phyloP scores from a whole-genome alignment of 2,888 invertebrate genomes.

The Diabrotica balteata region DNA sequence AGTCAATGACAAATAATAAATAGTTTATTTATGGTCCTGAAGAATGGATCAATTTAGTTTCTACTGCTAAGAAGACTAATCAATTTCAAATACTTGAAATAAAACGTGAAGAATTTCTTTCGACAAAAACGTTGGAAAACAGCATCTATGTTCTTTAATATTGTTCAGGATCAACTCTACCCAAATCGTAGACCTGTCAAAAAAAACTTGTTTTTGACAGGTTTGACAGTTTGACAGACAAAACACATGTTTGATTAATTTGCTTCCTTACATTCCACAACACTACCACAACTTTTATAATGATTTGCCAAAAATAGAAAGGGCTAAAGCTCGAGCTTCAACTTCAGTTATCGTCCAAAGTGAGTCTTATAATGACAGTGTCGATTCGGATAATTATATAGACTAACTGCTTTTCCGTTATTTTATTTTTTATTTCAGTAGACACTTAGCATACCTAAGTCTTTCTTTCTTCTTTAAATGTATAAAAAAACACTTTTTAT shows the following conservation, averaged over 20 bases:
- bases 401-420: too few species aligned
- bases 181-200: slow-evolving; percentile 8
- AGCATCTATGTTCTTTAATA: not conserved
- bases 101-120: not conserved
- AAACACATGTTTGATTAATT: slow-evolving; percentile 21
- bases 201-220: too few species aligned
- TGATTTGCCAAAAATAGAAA: not conserved
- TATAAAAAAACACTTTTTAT: too few species aligned
- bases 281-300: slow-evolving; percentile 15
- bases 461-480: too few species aligned
- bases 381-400: not conserved
- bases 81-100: not conserved
- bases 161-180: slow-evolving; percentile 24
- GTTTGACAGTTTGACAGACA: too few species aligned
- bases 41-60: slow-evolving; percentile 15
- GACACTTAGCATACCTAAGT: too few species aligned
- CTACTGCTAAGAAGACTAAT: slow-evolving; percentile 5
- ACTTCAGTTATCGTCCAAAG: not conserved
- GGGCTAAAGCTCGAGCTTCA: not conserved
- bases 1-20: too few species aligned
- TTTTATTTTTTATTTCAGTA: too few species aligned
- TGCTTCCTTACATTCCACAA: slow-evolving; percentile 15
- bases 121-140: not conserved
- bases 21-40: not conserved
- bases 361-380: not conserved